Base-by-base conservation (phyloP, 2,113 vertebrate genomes). In the Xenopus laevis region DNA sequence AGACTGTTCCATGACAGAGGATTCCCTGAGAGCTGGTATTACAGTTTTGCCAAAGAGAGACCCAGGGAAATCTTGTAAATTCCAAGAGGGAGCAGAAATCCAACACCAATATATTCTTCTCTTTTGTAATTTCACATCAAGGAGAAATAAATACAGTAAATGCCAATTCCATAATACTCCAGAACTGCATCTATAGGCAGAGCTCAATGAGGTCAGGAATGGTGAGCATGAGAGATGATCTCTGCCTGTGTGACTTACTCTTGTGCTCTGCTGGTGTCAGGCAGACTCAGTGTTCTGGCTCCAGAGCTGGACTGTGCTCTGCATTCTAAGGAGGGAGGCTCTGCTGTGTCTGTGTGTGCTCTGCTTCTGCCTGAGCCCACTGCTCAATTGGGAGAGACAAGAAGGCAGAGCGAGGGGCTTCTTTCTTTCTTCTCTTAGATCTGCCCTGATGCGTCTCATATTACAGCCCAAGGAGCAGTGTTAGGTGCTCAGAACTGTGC, bases 351-450 rank as follows among this genome's bases (percentile, higher is more conserved):
- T 50, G 18, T 74, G 21, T 21, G 63, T 58, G 55, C 18, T 66
- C 53, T 67, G 72, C 20, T 5, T 40, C 33, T 74, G 21, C 12
- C 18, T 68, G 45, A 11, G 13, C 52, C 20, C 11, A 69, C 40
- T 59, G 60, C 46, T 66, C 33, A 66, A 18, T 21, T 59, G 33
- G 17, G 33, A 17, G 23, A 52, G 65, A 62, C 63, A 62, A 69
- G 58, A 58, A 30, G 15, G 20, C 27, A 68, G 57, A 57, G 65
- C 62, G 65, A 62, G 47, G 55, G 66, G 66, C 74, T 44, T 57
- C 33, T 61, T 50, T 60, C 73, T 76, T 76, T 68, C 72, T 60
- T 27, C 23, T 27, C 23, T 74, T 75, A 69, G 65, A 61, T 77
- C 65, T 46, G 20, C 64, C 57, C 16, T 46, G 30, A 65, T 9